Conservation (phyloP, 2,797 vertebrate genomes). For the Spinibarbus caldwelli region DNA sequence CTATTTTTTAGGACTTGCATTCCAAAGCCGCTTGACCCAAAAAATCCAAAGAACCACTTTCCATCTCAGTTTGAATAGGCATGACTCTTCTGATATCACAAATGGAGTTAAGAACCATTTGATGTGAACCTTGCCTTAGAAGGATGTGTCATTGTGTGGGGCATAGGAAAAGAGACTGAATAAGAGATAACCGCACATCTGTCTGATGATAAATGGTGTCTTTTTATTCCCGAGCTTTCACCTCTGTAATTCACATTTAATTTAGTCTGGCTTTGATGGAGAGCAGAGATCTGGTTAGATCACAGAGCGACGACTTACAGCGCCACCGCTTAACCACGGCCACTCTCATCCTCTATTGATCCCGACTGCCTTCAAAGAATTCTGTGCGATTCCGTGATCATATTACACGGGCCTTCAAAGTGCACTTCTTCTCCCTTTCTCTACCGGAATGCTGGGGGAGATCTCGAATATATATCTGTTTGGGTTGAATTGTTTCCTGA, state of each 20-base stretch:
- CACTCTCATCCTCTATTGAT: constrained; percentile 47
- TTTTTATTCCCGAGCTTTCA: constrained; percentile 38
- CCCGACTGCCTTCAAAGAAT: constrained; percentile 41
- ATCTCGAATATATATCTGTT: constrained; percentile 51
- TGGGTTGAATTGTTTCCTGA: constrained; percentile 53
- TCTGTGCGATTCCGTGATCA: constrained; percentile 37
- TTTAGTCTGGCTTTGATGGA: constrained; percentile 44
- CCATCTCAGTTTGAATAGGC: neutral
- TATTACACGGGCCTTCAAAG: constrained; percentile 45
- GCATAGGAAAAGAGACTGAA: constrained; percentile 20
- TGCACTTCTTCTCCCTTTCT: constrained; percentile 11
- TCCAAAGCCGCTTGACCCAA: neutral
- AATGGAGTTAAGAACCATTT: constrained; percentile 30
- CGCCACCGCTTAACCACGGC: neutral
- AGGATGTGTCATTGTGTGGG: constrained; percentile 23
- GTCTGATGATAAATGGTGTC: constrained; percentile 42
- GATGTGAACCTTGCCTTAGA: constrained; percentile 31
- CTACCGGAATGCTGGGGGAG: constrained; percentile 28
- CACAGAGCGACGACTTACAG: constrained; percentile 32
- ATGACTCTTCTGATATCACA: neutral
- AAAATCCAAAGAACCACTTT: neutral
- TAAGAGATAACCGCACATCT: constrained; percentile 13
- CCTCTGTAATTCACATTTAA: constrained; percentile 43
- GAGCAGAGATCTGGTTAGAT: constrained; percentile 24
- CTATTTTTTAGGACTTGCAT: too few species aligned